These are phyloP conservation scores for Lycaon pictus DNA, from an alignment of 2,113 vertebrate species.

Conservation along the genomic window DNA sequence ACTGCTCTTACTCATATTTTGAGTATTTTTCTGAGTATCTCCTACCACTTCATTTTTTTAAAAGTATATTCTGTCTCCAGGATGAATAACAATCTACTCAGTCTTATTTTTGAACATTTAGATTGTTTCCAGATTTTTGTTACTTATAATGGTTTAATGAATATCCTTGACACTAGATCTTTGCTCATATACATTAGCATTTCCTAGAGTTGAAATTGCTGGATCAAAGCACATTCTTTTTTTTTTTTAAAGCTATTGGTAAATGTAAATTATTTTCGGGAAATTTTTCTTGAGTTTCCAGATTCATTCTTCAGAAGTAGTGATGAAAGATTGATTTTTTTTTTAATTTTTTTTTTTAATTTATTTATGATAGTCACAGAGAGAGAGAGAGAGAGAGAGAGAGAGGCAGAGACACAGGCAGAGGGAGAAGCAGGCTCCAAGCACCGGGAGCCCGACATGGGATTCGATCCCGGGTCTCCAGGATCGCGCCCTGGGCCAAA, in stretches of 20 bases:
- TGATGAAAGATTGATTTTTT: slow-evolving; percentile 29
- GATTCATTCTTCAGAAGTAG: slow-evolving; percentile 13
- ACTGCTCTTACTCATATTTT: neutral
- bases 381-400: no score
- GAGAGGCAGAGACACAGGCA: no score
- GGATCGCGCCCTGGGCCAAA: no score
- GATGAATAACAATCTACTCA: neutral
- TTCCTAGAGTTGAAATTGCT: neutral
- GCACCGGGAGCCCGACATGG: no score
- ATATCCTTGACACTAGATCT: neutral
- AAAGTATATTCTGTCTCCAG: neutral
- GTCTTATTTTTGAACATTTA: slow-evolving; percentile 16
- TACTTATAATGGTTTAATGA: neutral
- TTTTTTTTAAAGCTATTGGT: neutral
- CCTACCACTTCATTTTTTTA: slow-evolving; percentile 32
- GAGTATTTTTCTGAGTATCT: neutral
- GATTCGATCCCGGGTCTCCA: no score
- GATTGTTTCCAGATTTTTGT: slow-evolving; percentile 15
- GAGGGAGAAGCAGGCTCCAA: no score
- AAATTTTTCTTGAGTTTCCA: slow-evolving; percentile 30
- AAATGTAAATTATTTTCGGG: slow-evolving; percentile 22
- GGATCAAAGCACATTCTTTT: neutral
- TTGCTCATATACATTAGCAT: neutral
- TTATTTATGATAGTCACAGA: no score
- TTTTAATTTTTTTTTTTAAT: no score